Base-by-base conservation (phyloP, 2,113 vertebrate species). In the Catagonus wagneri region DNA sequence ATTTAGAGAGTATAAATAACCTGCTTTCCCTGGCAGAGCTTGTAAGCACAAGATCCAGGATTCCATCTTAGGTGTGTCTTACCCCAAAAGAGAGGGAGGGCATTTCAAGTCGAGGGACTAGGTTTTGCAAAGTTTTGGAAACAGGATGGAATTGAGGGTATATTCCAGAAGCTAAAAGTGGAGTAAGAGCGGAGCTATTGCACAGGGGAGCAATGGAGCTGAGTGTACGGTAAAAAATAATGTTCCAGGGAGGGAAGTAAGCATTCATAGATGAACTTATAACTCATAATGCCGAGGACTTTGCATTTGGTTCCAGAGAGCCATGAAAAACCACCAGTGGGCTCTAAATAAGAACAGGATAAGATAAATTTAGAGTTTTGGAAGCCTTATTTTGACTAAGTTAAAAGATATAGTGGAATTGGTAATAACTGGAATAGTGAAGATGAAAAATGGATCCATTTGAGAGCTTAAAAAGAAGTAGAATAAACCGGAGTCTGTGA, bases 401-500 rank as follows among this genome's bases (percentile, higher is more conserved):
- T 71, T 71, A 6, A 16, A 91, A 78, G 5, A 39, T 56, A 44
- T 13, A 52, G 7, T 71, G 7, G 2, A 92, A 61, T 32, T 65
- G 20, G 12, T 88, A 91, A 54, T 75, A 78, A 83, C 16, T 36
- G 34, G 36, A 89, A 74, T 61, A 63, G 61, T 22, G 2, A 66
- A 13, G 11, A 90, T 66, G 10, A 86, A 56, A 75, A 25, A 11
- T 8, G 1, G 17, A 90, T 83, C n/a, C n/a, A 12, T 29, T 6
- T 76, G n/a, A 61, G 25, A 50, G 2, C 13, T 92, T 95, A 54
- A 17, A 84, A 93, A 84, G 36, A 79, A 85, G 14, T 17, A 86
- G 34, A 75, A 68, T 69, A 81, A 71, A 87, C 2, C 44, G 52
- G 39, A 79, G 25, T 75, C 63, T 23, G 10, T 90, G 23, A 80